A percentile compares a stretch with the other conserved stretches of the same genome.
Conservation (phyloP, 2,888 invertebrate genomes). For the Archips xylosteana region DNA sequence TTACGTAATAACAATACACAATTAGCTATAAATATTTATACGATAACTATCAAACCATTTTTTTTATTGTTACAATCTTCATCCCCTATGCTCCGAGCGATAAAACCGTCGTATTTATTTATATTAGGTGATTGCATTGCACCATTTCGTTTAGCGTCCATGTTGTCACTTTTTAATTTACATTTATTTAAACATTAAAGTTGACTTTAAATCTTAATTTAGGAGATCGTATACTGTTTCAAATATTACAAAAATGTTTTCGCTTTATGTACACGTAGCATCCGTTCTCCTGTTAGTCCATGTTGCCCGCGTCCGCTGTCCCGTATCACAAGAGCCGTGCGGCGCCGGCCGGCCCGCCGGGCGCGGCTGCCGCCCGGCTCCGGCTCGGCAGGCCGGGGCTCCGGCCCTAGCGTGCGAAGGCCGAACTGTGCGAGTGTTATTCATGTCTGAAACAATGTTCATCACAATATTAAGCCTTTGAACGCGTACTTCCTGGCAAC, state of each 20-base stretch:
- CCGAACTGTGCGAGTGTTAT: constrained; percentile 72
- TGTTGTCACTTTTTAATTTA: constrained; percentile 70
- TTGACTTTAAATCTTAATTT: constrained; percentile 85
- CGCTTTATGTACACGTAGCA: constrained; percentile 83
- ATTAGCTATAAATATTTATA: constrained; percentile 86
- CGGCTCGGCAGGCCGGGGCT: constrained; percentile 46
- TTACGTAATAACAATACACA: constrained; percentile 86
- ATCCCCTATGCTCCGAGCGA: constrained; percentile 73
- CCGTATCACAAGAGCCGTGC: constrained; percentile 50
- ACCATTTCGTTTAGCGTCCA: constrained; percentile 75
- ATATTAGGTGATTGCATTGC: constrained; percentile 76
- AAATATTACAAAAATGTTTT: constrained; percentile 84
- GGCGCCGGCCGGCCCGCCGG: constrained; percentile 48
- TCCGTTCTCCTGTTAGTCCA: constrained; percentile 78
- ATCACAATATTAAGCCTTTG: constrained; percentile 43
- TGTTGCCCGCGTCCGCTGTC: constrained; percentile 59
- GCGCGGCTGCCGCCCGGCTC: constrained; percentile 42
- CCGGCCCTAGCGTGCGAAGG: constrained; percentile 51
- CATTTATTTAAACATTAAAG: constrained; percentile 82
- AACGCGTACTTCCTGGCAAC: neutral
- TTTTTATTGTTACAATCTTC: constrained; percentile 78
- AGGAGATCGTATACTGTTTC: constrained; percentile 86
- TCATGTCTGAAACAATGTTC: constrained; percentile 73
- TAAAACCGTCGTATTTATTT: constrained; percentile 66
- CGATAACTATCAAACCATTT: constrained; percentile 82